These are phyloP conservation scores for Yponomeuta sedellus DNA, from an alignment of 2,888 invertebrate genomes.

Conservation along the genomic window DNA sequence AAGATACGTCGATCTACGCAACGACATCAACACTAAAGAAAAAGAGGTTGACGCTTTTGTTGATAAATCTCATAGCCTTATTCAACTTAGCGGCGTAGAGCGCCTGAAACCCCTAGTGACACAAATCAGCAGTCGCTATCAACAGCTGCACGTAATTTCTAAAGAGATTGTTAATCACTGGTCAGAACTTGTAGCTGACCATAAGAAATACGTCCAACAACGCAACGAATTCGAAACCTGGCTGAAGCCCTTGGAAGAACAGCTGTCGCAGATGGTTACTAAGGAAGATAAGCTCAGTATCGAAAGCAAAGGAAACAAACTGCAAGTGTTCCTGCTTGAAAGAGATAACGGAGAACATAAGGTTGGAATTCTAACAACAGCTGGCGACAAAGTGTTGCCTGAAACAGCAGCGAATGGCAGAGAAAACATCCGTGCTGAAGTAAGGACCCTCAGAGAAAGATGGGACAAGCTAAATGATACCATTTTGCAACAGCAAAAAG, in stretches of 20 bases:
- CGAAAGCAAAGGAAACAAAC: conserved; percentile 80
- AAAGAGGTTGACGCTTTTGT: conserved; percentile 91
- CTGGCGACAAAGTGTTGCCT: conserved; percentile 93
- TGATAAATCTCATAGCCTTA: conserved; percentile 90
- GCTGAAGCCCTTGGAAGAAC: conserved; percentile 85
- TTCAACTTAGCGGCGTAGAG: conserved; percentile 90
- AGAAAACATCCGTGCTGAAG: conserved; percentile 90
- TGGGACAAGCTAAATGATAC: conserved; percentile 93
- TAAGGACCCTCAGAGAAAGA: conserved; percentile 86
- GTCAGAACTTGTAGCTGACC: conserved; percentile 89
- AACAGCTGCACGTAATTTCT: conserved; percentile 85
- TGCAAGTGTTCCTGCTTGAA: conserved; percentile 85
- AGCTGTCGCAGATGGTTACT: conserved; percentile 77
- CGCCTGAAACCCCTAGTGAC: conserved; percentile 90
- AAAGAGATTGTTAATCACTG: conserved; percentile 92
- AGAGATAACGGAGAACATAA: conserved; percentile 90
- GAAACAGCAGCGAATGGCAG: conserved; percentile 95
- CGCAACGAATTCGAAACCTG: conserved; percentile 85
- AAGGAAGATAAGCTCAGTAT: conserved; percentile 80
- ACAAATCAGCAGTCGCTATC: conserved; percentile 92
- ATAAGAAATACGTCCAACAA: conserved; percentile 85
- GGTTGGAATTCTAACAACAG: conserved; percentile 82
- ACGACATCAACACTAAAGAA: conserved; percentile 87
- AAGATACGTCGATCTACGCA: conserved; percentile 83
- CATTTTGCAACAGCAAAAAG: conserved; percentile 89